Conservation (phyloP, 2,113 vertebrate genomes). For the Thoracochromis brauschi region DNA sequence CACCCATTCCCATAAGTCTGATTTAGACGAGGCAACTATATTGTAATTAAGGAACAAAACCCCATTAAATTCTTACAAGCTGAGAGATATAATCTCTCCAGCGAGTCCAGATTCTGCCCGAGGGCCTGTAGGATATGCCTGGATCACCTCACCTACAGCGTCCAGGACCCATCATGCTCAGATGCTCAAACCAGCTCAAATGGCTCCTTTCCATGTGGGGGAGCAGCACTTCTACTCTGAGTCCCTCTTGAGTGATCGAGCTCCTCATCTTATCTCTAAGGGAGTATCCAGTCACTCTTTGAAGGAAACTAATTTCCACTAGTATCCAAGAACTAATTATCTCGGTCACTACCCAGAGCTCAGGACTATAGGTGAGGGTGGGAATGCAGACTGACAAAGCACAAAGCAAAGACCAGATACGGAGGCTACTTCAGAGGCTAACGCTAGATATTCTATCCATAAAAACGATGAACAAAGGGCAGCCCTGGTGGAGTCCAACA, state of each 20-base stretch:
- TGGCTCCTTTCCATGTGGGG: neutral
- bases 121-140: neutral
- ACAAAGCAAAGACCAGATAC: neutral
- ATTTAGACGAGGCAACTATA: neutral
- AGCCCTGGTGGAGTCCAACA: neutral
- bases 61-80: neutral
- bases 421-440: neutral
- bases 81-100: neutral
- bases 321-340: neutral
- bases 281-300: neutral
- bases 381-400: neutral
- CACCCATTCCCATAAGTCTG: neutral
- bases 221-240: neutral
- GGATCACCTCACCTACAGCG: neutral
- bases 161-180: neutral
- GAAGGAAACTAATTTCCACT: neutral
- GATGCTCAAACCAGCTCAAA: neutral
- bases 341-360: neutral
- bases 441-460: accelerated
- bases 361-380: neutral
- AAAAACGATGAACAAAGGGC: neutral
- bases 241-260: neutral
- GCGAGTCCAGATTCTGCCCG: neutral
- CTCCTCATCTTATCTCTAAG: neutral
- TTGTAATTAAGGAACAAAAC: neutral